These are phyloP conservation scores for Hylaeus volcanicus DNA, from an alignment of 1,140 invertebrate species.

Conservation along the genomic window DNA sequence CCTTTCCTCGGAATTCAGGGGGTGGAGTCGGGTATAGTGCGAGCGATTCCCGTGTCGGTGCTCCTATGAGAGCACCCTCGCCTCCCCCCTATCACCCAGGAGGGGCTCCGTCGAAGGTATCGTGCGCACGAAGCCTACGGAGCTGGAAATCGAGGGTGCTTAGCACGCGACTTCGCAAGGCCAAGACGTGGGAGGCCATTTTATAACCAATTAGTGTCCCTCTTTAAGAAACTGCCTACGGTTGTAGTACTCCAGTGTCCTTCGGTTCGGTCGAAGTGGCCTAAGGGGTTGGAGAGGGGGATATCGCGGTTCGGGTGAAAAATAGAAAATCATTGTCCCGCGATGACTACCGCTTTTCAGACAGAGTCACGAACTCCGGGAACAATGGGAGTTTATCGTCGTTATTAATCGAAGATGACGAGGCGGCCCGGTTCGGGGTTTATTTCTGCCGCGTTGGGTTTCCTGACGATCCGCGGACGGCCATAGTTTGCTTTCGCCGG, in stretches of 20 bases:
- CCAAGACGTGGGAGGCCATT: constrained; percentile 62
- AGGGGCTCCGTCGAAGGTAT: constrained; percentile 42
- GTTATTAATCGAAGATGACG: neutral
- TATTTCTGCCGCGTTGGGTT: neutral
- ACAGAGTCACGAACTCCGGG: constrained; percentile 12
- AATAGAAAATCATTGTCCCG: constrained; percentile 45
- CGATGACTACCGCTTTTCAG: constrained; percentile 23
- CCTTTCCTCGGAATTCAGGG: too few species aligned
- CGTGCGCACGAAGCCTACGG: constrained; percentile 44
- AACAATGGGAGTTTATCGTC: constrained; percentile 21
- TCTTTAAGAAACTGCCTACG: constrained; percentile 59
- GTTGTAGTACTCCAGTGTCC: constrained; percentile 25
- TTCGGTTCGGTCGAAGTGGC: constrained; percentile 41
- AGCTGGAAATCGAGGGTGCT: constrained; percentile 62
- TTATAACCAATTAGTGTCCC: constrained; percentile 69
- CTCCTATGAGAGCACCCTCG: too few species aligned
- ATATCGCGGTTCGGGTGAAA: neutral
- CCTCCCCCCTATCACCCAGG: neutral
- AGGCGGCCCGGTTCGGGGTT: neutral
- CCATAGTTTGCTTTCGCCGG: too few species aligned
- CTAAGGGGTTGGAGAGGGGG: too few species aligned
- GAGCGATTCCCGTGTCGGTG: too few species aligned
- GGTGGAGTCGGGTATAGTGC: too few species aligned
- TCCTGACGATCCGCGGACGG: neutral
- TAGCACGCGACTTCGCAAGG: constrained; percentile 66